Base-by-base conservation (phyloP, 2,113 vertebrate species). In the Hymenochirus boettgeri region DNA sequence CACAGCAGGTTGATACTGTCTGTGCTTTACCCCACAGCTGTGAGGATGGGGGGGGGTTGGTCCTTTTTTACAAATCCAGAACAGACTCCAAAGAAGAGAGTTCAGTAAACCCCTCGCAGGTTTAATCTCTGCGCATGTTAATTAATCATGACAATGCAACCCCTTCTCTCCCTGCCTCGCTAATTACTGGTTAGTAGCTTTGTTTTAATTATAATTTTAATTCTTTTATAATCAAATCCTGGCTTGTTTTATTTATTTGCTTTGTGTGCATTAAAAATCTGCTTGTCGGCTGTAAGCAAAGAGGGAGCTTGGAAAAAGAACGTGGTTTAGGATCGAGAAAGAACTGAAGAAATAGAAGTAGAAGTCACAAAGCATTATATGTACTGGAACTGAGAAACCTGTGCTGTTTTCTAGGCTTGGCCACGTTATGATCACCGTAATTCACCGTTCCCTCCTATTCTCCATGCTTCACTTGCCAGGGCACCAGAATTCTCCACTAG, bases 181-280 rank as follows among this genome's bases (percentile, higher is more conserved):
- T 77, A 69, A 76, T 71, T 77, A 76, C 69, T 73, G 59, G 55
- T 71, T 78, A 70, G 50, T 76, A 62, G 64, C 54, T 81, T 85
- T 73, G 39, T 79, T 72, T 80, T 75, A 69, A 74, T 80, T 81
- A 72, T 75, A 13, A 76, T 82, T 85, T 84, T 78, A 80, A 82
- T 80, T 75, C 1, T 0, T 71, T 77, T 48, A 69, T 80, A 78
- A 79, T 77, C 66, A 67, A 80, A 75, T 75, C 59, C 63, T 77
- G 71, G 60, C 62, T 73, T 63, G 61, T 70, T 61, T 72, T 76
- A 71, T 72, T 70, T 1, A 0, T 76, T 61, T 21, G 4, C 58
- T 70, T 62, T 53, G 59, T 78, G 62, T 74, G 8, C 73, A 72
- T 62, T 12, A 24, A 56, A 42, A 51, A 47, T 52, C 62, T 47